These are phyloP conservation scores for Meloe dianella DNA, from an alignment of 2,888 invertebrate species.

Conservation along the genomic window DNA sequence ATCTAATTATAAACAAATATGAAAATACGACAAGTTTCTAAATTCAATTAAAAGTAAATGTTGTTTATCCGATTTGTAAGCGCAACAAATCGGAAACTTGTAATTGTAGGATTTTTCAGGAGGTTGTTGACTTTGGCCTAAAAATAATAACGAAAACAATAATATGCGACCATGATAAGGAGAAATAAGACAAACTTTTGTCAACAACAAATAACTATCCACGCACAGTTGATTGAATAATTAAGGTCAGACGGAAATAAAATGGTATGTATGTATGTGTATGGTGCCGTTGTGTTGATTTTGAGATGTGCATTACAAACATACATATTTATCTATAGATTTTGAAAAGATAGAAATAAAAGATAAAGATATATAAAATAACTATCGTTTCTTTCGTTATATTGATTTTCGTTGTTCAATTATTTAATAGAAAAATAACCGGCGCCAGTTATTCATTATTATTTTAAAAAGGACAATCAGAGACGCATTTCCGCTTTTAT, in stretches of 20 bases:
- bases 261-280: too few relatives aligned
- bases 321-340: too few relatives aligned
- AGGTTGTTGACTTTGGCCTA: background rate
- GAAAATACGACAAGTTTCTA: background rate
- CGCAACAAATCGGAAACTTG: background rate
- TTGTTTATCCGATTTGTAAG: background rate
- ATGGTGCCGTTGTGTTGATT: too few relatives aligned
- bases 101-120: too few relatives aligned
- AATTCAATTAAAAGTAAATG: background rate
- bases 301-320: background rate
- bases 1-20: background rate
- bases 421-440: background rate
- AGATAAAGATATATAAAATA: too few relatives aligned
- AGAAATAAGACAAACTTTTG: background rate
- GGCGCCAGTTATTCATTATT: constrained; percentile 4
- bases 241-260: background rate
- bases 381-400: too few relatives aligned
- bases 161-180: background rate
- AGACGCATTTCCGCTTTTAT: constrained; percentile 5
- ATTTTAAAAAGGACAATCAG: constrained; percentile 8
- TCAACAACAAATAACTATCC: background rate
- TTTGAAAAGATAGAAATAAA: too few relatives aligned
- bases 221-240: background rate
- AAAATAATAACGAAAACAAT: background rate
- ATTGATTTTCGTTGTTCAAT: too few relatives aligned